Conservation (phyloP, 2,888 invertebrate genomes). For the Corbicula japonica region DNA sequence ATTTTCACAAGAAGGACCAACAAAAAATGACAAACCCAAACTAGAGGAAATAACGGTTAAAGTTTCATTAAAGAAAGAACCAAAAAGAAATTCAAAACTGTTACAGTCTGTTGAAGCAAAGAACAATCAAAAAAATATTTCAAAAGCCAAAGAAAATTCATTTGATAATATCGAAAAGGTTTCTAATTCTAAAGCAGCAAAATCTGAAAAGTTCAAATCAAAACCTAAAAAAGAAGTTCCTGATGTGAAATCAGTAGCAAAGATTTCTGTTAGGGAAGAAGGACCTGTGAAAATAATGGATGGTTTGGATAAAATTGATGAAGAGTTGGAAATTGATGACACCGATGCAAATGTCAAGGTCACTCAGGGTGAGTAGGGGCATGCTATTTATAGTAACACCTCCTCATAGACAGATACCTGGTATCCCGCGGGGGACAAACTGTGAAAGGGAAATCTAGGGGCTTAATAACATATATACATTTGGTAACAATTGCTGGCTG, state of each 20-base stretch:
- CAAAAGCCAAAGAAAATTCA: conserved; percentile 13
- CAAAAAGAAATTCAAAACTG: conserved; percentile 16
- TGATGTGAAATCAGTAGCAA: conserved; percentile 5
- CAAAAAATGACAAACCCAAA: conserved; percentile 33
- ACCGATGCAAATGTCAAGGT: conserved; percentile 19
- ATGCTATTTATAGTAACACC: conserved; percentile 26
- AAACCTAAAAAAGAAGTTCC: background rate
- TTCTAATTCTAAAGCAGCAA: conserved; percentile 3
- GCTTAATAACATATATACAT: background rate
- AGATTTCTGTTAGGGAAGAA: background rate
- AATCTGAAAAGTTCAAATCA: conserved; percentile 12
- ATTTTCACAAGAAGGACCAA: conserved; percentile 49
- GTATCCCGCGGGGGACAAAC: background rate
- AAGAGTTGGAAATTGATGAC: conserved; percentile 10
- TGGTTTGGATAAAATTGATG: conserved; percentile 19
- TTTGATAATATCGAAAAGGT: conserved; percentile 5
- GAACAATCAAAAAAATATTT: conserved; percentile 27
- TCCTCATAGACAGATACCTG: background rate
- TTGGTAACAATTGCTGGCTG: background rate
- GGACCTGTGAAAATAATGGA: conserved; percentile 48
- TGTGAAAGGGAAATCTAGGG: background rate
- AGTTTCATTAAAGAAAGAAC: conserved; percentile 11
- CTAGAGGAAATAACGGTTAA: background rate
- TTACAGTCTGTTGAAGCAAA: conserved; percentile 17
- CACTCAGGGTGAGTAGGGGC: conserved; percentile 35